phyloP scores from a whole-genome alignment of 2,113 vertebrate species.

The Misgurnus anguillicaudatus region DNA sequence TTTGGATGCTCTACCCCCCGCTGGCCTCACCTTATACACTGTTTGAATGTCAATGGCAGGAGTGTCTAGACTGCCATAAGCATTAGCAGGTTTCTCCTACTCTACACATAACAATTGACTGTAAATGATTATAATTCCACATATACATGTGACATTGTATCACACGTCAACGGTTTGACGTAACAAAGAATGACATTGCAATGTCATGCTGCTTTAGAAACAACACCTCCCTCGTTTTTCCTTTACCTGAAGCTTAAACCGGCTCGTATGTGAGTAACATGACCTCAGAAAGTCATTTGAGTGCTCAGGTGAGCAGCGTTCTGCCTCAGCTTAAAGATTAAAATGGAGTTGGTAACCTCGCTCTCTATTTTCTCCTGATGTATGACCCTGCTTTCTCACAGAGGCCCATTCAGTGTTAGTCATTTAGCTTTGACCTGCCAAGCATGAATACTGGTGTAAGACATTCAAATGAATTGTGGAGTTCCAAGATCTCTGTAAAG shows the following conservation, averaged over 20 bases:
- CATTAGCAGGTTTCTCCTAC: not conserved
- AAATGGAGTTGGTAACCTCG: not conserved
- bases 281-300: not conserved
- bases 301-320: not conserved
- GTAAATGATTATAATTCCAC: not conserved
- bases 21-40: not conserved
- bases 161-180: not conserved
- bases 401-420: not conserved
- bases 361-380: not conserved
- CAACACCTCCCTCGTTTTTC: no score
- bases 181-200: not conserved
- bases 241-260: no score
- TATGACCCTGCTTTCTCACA: not conserved
- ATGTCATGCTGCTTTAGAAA: not conserved
- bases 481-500: not conserved
- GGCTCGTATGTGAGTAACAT: no score
- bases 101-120: not conserved
- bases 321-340: slow-evolving; percentile 15
- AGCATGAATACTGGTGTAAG: slow-evolving; percentile 6
- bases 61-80: not conserved
- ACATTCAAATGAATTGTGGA: not conserved
- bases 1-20: no score
- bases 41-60: not conserved
- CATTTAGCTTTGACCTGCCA: not conserved
- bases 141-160: not conserved